Base-by-base conservation (phyloP, 1,140 invertebrate genomes). In the Eciton burchellii region DNA sequence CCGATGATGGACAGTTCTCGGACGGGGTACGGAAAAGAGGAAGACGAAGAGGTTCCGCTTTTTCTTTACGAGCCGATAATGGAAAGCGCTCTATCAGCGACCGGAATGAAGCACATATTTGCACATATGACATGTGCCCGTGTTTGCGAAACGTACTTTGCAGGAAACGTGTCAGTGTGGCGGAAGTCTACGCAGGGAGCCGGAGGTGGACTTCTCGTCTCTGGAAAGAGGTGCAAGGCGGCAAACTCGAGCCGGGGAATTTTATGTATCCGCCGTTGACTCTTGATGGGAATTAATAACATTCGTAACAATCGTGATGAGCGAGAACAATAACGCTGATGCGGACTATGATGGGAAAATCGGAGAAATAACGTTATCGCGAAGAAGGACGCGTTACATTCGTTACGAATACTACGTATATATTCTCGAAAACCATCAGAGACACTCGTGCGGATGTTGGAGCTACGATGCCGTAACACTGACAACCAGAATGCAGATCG, bases 401-500 rank as follows among this genome's bases (percentile, higher is more conserved):
- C 1, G 11, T 52, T 52, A 19, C n/a, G 5, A 6, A 21, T 11
- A 63, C 43, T 14, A 72, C 11, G 45, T 19, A 57, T 57, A 16
- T 11, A 41, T 29, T 45, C 47, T 83, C 21, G 59, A 41, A n/a
- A 68, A 52, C 29, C 26, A 49, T 4, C 21, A 16, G 16, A 3
- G 24, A 77, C 3, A 26, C 16, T 56, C 12, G 47, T 43, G 24
- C 41, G n/a, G n/a, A 60, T 11, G 26, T 63, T 45, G n/a, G 43
- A 45, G 26, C 19, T 19, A 35, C 21, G 52, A 35, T 60, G 45
- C 21, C 79, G 35, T 77, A 77, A 68, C 19, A 29, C 54, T 77
- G 62, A 65, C 47, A 77, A 77, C 47, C 29, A 26, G 74, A 77
- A 43, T 74, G 59, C 59, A 63, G 70, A 74, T 82, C 35, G 12